Evolutionary conservation across 2,113 vertebrate species (phyloP).

Genomic region (Heterotis niloticus): DNA sequence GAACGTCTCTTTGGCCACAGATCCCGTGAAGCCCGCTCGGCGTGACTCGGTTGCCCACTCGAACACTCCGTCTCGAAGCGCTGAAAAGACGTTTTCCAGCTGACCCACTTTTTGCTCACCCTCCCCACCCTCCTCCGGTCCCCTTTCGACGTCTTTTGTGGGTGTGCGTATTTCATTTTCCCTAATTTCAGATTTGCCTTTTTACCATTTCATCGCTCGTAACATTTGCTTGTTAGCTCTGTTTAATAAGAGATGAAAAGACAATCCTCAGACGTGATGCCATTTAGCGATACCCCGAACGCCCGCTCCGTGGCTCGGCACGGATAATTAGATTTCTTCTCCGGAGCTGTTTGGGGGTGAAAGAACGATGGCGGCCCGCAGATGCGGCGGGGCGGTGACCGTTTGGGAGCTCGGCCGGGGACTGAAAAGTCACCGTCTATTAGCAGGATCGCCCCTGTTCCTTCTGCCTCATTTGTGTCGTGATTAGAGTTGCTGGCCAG

Average conservation of each 20-base stretch:
- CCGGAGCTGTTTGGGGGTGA: background rate
- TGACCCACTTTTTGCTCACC: constrained; percentile 27
- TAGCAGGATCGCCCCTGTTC: constrained; percentile 45
- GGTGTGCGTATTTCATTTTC: background rate
- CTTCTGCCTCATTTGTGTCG: constrained; percentile 61
- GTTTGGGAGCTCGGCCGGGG: constrained; percentile 24
- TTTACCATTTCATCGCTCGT: background rate
- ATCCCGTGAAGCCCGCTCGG: background rate
- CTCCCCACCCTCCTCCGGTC: background rate
- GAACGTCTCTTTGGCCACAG: too few relatives aligned
- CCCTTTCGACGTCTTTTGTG: background rate
- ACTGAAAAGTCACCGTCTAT: constrained; percentile 46
- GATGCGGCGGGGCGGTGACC: too few relatives aligned
- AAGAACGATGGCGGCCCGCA: background rate
- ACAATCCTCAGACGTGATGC: background rate
- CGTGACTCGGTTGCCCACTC: background rate
- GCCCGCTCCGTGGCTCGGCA: background rate
- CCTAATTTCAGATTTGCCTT: background rate
- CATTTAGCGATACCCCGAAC: background rate
- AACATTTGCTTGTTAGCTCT: background rate
- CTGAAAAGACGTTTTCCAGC: constrained; percentile 22
- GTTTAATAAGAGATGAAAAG: constrained; percentile 12
- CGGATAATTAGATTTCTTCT: background rate
- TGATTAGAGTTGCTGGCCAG: constrained; percentile 56
- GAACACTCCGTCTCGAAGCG: background rate